phyloP scores from a whole-genome alignment of 2,113 vertebrate species.

The Tricholaema leucomelas region DNA sequence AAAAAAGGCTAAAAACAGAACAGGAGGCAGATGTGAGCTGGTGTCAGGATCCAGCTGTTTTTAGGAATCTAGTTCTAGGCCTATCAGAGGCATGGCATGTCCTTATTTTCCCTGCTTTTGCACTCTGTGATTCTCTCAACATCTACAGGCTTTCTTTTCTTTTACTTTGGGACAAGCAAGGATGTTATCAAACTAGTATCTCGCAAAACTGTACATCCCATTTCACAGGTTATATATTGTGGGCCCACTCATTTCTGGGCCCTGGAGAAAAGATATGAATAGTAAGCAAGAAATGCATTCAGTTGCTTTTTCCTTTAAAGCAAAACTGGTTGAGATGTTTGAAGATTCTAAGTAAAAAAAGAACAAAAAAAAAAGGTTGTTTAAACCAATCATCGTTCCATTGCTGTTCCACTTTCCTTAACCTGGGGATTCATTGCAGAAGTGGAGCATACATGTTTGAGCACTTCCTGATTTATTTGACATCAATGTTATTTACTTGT shows the following conservation, averaged over 20 bases:
- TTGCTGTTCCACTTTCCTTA: background rate
- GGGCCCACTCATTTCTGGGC: background rate
- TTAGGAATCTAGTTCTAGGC: background rate
- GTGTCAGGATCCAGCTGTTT: background rate
- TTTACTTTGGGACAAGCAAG: background rate
- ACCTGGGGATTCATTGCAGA: background rate
- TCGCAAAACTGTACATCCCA: background rate
- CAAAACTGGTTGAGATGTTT: background rate
- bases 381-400: background rate
- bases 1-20: background rate
- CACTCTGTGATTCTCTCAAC: background rate
- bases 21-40: background rate
- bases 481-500: background rate
- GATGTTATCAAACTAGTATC: background rate
- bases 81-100: background rate
- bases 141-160: background rate
- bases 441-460: background rate
- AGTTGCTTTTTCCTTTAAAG: background rate
- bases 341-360: background rate
- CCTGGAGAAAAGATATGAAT: background rate
- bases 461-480: background rate
- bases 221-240: background rate
- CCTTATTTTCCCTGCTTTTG: background rate
- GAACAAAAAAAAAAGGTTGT: background rate
- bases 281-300: background rate